Conservation (phyloP, 2,797 vertebrate species). For the Takifugu rubripes region DNA sequence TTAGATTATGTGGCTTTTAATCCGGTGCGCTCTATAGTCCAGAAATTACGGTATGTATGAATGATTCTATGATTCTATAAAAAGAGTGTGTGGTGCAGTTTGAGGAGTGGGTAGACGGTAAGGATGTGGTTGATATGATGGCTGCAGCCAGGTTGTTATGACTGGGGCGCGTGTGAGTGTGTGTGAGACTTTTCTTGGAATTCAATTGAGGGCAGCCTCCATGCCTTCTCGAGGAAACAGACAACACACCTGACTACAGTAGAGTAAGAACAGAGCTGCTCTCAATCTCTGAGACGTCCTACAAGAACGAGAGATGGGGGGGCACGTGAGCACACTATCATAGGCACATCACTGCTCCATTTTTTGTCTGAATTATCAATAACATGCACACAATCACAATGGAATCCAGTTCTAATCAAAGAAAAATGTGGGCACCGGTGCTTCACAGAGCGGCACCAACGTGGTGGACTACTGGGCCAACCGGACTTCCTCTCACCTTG, state of each 20-base stretch:
- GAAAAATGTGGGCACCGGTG: neutral
- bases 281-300: slow-evolving; percentile 80
- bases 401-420: neutral
- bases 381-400: slow-evolving; percentile 35
- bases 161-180: slow-evolving; percentile 21
- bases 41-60: no score
- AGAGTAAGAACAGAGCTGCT: slow-evolving; percentile 77
- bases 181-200: slow-evolving; percentile 26
- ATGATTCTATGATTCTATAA: slow-evolving; percentile 1
- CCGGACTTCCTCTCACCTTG: slow-evolving; percentile 80
- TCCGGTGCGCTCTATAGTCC: no score
- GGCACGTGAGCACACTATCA: slow-evolving; percentile 67
- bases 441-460: neutral
- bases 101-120: slow-evolving; percentile 44
- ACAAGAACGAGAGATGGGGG: slow-evolving; percentile 76
- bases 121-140: slow-evolving; percentile 37
- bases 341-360: slow-evolving; percentile 39
- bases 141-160: slow-evolving; percentile 51
- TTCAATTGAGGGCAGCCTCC: slow-evolving; percentile 60
- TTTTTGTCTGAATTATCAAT: slow-evolving; percentile 1
- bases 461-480: neutral
- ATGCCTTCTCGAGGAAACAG: slow-evolving; percentile 73
- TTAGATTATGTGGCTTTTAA: no score
- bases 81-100: slow-evolving; percentile 32
- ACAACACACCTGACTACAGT: slow-evolving; percentile 82